A percentile compares a stretch with the other conserved stretches of the same genome.
phyloP scores from a whole-genome alignment of 2,888 invertebrate genomes.

The Platycheirus rosarum region DNA sequence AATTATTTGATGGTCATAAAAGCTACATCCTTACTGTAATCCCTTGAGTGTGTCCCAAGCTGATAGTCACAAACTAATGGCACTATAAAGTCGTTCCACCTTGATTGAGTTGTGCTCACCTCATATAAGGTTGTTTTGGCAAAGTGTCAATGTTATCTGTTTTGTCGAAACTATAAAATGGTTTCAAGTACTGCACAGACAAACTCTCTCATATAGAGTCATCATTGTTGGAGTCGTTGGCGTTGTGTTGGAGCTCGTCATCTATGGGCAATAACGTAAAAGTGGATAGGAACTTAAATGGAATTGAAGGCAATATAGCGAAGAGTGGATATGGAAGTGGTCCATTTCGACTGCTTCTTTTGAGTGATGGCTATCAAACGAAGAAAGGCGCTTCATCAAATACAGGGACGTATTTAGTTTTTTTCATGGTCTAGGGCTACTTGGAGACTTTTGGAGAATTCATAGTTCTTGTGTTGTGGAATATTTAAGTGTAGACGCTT shows the following conservation, averaged over 20 bases:
- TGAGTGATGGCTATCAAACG: conserved; percentile 47
- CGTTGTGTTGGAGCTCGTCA: not conserved
- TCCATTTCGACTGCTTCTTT: conserved; percentile 46
- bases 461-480: too few species aligned
- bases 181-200: conserved; percentile 44
- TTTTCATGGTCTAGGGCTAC: too few species aligned
- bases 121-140: conserved; percentile 21
- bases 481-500: too few species aligned
- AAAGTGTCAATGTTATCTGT: conserved; percentile 28
- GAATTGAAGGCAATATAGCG: conserved; percentile 40
- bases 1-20: conserved; percentile 44
- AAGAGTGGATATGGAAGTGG: conserved; percentile 65
- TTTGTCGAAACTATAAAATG: conserved; percentile 60
- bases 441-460: too few species aligned
- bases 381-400: conserved; percentile 16
- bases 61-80: conserved; percentile 21
- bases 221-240: not conserved
- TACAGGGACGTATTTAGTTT: conserved; percentile 2
- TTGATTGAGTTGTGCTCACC: conserved; percentile 50
- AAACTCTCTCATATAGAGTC: conserved; percentile 38
- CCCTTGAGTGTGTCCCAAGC: conserved; percentile 36
- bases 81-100: not conserved
- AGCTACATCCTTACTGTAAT: conserved; percentile 25
- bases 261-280: conserved; percentile 53
- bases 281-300: conserved; percentile 45